Conservation (phyloP, 1,140 invertebrate species). For the Berghia stephanieae region DNA sequence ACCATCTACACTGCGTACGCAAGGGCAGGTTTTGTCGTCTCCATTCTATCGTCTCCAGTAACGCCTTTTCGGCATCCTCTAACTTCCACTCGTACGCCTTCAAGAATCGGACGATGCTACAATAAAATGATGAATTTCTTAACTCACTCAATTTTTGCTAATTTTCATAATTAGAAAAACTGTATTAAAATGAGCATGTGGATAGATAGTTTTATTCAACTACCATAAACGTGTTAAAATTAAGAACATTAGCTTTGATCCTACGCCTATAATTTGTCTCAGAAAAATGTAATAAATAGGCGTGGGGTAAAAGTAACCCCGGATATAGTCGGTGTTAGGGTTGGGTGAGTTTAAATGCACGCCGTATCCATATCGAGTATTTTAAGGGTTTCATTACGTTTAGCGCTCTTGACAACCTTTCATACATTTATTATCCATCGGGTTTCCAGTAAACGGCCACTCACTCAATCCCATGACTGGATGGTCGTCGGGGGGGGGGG, state of each 20-base stretch:
- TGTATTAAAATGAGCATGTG: neutral
- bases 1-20: slow-evolving; percentile 56
- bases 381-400: neutral
- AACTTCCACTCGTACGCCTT: slow-evolving; percentile 62
- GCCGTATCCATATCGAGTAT: neutral
- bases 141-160: neutral
- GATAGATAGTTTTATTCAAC: no score
- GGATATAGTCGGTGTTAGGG: no score
- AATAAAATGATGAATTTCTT: slow-evolving; percentile 2
- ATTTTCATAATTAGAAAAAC: neutral
- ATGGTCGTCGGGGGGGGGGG: no score
- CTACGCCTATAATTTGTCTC: neutral
- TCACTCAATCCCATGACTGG: no score
- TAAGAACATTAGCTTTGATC: neutral
- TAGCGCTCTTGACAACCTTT: neutral
- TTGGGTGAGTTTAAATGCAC: neutral
- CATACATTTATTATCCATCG: neutral
- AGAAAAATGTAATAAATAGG: no score
- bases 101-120: slow-evolving; percentile 56
- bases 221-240: neutral
- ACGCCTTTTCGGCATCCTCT: slow-evolving; percentile 54
- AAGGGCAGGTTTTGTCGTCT: slow-evolving; percentile 52
- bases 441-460: no score
- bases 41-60: slow-evolving; percentile 58
- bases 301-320: no score